phyloP scores from a whole-genome alignment of 2,797 vertebrate genomes.

The Microchirus variegatus region DNA sequence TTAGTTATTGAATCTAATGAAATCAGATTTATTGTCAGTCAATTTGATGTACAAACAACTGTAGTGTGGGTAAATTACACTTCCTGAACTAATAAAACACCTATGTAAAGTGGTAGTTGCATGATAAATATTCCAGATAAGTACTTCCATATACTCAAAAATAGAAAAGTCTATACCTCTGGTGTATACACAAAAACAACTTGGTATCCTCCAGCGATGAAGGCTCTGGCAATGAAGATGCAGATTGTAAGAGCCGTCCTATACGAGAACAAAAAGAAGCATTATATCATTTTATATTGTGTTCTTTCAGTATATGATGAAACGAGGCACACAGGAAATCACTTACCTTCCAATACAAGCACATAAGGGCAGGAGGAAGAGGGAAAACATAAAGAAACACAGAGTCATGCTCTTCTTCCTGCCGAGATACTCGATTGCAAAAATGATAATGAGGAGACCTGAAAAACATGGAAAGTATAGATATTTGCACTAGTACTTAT shows the following conservation, averaged over 20 bases:
- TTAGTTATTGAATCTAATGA: background rate
- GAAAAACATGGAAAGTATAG: slow-evolving; percentile 16
- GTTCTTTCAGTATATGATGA: background rate
- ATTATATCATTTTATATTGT: background rate
- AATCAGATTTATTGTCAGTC: no score
- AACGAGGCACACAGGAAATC: background rate
- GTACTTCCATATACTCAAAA: no score
- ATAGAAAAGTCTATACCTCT: slow-evolving; percentile 80
- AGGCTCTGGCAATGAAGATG: slow-evolving; percentile 92
- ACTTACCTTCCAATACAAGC: slow-evolving; percentile 88
- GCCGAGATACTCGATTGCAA: slow-evolving; percentile 88
- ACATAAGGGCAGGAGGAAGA: slow-evolving; percentile 87
- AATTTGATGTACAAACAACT: no score
- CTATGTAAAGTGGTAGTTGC: no score
- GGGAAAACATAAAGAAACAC: slow-evolving; percentile 85
- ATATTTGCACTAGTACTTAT: no score
- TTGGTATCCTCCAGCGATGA: slow-evolving; percentile 90
- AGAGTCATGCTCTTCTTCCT: slow-evolving; percentile 92
- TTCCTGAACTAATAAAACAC: no score
- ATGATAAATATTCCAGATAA: background rate
- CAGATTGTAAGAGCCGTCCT: slow-evolving; percentile 84
- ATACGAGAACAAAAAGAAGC: background rate
- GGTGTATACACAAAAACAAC: slow-evolving; percentile 92
- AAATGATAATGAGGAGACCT: slow-evolving; percentile 86
- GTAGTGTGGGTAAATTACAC: no score